These are phyloP conservation scores for Sebastes hubbsi DNA, from an alignment of 2,797 vertebrate species.

Conservation along the genomic window DNA sequence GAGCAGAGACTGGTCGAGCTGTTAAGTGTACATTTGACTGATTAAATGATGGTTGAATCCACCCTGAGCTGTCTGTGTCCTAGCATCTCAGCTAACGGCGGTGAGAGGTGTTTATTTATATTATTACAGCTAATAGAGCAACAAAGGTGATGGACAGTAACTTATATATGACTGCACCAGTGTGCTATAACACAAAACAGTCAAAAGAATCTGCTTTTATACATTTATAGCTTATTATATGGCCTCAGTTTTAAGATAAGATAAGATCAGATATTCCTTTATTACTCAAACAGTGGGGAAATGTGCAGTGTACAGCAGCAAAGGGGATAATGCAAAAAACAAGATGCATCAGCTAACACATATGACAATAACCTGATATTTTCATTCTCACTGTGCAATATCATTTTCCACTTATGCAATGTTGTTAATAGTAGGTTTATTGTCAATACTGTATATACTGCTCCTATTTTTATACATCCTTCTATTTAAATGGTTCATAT, in stretches of 20 bases:
- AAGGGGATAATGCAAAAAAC: too few species aligned
- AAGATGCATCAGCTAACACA: too few species aligned
- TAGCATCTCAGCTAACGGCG: constrained; percentile 59
- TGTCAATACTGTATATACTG: too few species aligned
- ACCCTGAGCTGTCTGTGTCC: neutral
- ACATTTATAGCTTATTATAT: neutral
- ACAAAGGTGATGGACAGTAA: neutral
- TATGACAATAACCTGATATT: too few species aligned
- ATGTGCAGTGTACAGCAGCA: too few species aligned
- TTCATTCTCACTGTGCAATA: too few species aligned
- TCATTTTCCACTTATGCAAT: too few species aligned
- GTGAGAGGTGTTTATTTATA: constrained; percentile 3
- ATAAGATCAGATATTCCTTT: too few species aligned
- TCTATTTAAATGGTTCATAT: too few species aligned
- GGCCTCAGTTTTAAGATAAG: neutral
- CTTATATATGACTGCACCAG: neutral
- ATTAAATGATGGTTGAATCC: neutral
- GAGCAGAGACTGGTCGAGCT: neutral
- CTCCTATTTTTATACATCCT: too few species aligned
- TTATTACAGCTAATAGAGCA: neutral
- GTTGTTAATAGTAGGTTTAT: too few species aligned
- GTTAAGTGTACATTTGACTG: neutral
- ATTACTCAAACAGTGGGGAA: accelerated
- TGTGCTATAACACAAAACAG: neutral
- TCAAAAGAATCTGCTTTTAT: neutral